Conservation (phyloP, 2,113 vertebrate genomes). For the Zosterops lateralis region DNA sequence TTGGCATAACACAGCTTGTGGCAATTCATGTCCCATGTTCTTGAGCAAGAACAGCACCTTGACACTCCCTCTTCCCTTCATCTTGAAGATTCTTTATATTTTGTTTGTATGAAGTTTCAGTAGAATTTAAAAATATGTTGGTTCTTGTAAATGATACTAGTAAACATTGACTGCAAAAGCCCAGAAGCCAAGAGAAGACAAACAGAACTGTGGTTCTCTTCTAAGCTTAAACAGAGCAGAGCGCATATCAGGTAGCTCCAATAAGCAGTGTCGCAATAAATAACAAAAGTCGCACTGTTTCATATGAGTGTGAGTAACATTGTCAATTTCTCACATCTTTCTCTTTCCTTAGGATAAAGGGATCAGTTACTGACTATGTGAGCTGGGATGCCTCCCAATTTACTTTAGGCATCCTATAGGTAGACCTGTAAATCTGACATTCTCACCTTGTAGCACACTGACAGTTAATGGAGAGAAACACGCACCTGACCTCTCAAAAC, state of each 20-base stretch:
- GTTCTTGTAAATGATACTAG: neutral
- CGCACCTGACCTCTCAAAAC: neutral
- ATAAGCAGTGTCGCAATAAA: neutral
- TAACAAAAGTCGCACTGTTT: neutral
- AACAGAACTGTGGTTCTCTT: neutral
- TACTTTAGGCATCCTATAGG: neutral
- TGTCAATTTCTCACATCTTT: neutral
- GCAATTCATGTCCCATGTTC: neutral
- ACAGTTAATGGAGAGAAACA: neutral
- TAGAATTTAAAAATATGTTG: neutral
- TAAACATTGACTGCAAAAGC: neutral
- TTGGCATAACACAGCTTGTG: neutral
- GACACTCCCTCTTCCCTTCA: neutral
- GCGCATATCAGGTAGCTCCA: neutral
- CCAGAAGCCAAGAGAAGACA: neutral
- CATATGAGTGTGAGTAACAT: neutral
- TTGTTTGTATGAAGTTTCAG: neutral
- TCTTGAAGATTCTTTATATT: neutral
- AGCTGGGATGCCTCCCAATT: neutral
- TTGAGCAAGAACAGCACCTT: neutral
- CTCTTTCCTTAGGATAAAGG: neutral
- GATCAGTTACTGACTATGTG: neutral
- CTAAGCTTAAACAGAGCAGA: neutral
- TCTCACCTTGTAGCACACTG: neutral
- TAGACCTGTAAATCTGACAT: neutral